Percentiles rank a stretch among this genome's conserved stretches.
Evolutionary conservation across 2,797 vertebrate species (phyloP).

Genomic region (Cichlasoma orientale): DNA sequence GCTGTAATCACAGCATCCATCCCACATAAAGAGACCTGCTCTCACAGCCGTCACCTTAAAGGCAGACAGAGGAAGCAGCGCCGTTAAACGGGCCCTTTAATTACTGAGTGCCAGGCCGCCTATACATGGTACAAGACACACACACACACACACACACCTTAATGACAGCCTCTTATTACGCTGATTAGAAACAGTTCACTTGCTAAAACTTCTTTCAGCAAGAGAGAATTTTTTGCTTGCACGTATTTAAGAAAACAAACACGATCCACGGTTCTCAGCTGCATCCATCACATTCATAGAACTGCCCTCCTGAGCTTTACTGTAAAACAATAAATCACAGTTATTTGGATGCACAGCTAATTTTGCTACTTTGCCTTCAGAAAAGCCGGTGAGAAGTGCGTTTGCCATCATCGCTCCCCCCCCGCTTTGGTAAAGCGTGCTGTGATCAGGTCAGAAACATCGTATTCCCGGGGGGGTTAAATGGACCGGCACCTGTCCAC

Average conservation of each 20-base stretch:
- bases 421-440: too few species aligned
- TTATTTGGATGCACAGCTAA: background rate
- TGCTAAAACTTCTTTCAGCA: background rate
- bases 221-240: background rate
- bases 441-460: too few species aligned
- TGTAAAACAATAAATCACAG: background rate
- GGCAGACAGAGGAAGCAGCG: conserved; percentile 41
- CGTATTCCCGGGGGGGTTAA: too few species aligned
- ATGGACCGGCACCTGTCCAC: too few species aligned
- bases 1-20: conserved; percentile 69
- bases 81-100: conserved; percentile 66
- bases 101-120: conserved; percentile 66
- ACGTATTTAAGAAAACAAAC: background rate
- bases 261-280: background rate
- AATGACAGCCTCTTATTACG: conserved; percentile 41
- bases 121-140: conserved; percentile 2
- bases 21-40: conserved; percentile 35
- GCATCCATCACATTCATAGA: background rate
- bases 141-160: background rate
- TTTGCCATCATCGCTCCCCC: too few species aligned
- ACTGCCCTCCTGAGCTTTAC: background rate
- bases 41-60: conserved; percentile 62
- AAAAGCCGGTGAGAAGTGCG: too few species aligned
- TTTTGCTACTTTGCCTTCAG: too few species aligned
- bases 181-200: conserved; percentile 14